Evolutionary conservation across 2,113 vertebrate species (phyloP).

Genomic region (Tupaia tana): DNA sequence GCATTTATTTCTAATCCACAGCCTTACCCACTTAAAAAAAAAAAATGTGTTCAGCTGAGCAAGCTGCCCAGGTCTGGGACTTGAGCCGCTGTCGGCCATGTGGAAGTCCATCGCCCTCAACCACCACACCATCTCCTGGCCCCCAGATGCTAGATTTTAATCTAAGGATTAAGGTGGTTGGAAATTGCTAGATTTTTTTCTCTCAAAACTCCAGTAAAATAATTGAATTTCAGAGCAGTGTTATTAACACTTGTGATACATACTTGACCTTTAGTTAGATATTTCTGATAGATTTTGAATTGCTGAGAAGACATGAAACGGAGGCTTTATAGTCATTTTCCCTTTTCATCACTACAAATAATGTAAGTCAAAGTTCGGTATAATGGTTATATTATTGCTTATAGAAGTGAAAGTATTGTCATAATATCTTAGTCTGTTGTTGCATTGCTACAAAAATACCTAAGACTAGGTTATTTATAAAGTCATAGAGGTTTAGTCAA

Average conservation of each 20-base stretch:
- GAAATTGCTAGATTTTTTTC: neutral
- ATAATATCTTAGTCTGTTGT: too few species aligned
- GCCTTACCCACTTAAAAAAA: too few species aligned
- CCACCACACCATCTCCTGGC: too few species aligned
- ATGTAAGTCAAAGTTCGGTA: neutral
- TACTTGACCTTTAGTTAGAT: slow-evolving; percentile 19
- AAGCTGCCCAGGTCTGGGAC: too few species aligned
- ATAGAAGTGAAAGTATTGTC: neutral
- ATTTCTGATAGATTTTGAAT: neutral
- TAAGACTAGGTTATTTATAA: too few species aligned
- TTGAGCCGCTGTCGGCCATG: too few species aligned
- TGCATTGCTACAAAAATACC: too few species aligned
- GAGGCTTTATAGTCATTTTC: slow-evolving; percentile 11
- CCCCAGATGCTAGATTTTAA: neutral
- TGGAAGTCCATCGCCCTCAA: too few species aligned
- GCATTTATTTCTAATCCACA: too few species aligned
- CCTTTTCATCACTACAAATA: neutral
- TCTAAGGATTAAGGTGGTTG: neutral
- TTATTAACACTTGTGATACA: neutral
- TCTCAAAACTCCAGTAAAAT: slow-evolving; percentile 16
- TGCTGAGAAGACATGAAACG: slow-evolving; percentile 1
- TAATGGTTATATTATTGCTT: slow-evolving; percentile 6
- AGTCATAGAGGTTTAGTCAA: too few species aligned
- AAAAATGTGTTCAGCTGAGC: too few species aligned
- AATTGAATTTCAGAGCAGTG: slow-evolving; percentile 25